Evolutionary conservation across 2,888 invertebrate species (phyloP).

Genomic region (Chouioia cunea): DNA sequence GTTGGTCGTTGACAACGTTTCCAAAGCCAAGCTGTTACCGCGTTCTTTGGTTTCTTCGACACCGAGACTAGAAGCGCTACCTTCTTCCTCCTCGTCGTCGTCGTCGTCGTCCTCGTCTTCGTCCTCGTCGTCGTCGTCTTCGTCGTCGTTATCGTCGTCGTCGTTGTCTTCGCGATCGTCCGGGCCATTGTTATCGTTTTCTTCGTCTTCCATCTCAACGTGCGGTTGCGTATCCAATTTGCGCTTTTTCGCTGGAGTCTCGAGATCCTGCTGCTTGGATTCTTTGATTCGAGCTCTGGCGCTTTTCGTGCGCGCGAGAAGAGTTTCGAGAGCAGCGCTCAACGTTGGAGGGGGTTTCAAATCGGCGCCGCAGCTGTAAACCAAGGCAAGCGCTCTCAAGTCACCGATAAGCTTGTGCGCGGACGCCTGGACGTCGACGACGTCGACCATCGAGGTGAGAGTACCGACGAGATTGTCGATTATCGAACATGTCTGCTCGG

Average conservation of each 20-base stretch:
- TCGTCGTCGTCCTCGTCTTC: conserved; percentile 52
- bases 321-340: conserved; percentile 61
- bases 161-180: conserved; percentile 12
- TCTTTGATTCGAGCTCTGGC: conserved; percentile 57
- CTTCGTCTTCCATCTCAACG: conserved; percentile 54
- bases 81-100: conserved; percentile 43
- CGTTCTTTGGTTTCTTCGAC: conserved; percentile 36
- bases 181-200: conserved; percentile 43
- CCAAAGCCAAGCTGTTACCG: background rate
- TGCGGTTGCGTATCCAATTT: conserved; percentile 61
- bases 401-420: conserved; percentile 72
- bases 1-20: background rate
- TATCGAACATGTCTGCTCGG: conserved; percentile 74
- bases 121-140: conserved; percentile 51
- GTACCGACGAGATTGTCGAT: conserved; percentile 76
- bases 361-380: conserved; percentile 70
- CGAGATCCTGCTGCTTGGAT: conserved; percentile 56
- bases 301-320: conserved; percentile 60
- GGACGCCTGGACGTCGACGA: conserved; percentile 70
- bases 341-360: conserved; percentile 64
- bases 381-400: conserved; percentile 72
- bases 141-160: conserved; percentile 27
- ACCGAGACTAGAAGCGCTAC: conserved; percentile 36
- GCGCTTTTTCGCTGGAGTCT: conserved; percentile 65
- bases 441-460: conserved; percentile 71